Evolutionary conservation across 2,797 vertebrate species (phyloP).

Genomic region (Microtus agrestis): DNA sequence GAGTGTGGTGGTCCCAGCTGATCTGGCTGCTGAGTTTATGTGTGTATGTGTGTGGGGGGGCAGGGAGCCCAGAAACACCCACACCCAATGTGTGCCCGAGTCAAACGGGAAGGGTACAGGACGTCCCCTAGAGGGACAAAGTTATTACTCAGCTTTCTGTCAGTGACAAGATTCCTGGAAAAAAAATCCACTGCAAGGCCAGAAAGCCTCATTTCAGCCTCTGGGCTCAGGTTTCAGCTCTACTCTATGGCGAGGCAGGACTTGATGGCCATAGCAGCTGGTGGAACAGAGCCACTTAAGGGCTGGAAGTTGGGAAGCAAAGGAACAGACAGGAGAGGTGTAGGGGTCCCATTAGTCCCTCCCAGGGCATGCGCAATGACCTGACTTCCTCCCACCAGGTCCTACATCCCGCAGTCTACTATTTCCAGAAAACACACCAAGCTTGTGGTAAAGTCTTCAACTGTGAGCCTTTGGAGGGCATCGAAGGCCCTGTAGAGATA

Average conservation of each 20-base stretch:
- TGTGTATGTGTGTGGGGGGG: not conserved
- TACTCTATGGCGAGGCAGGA: not conserved
- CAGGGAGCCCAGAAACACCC: not conserved
- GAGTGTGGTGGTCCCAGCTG: not conserved
- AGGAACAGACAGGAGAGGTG: not conserved
- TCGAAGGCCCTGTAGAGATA: not conserved
- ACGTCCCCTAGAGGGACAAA: not conserved
- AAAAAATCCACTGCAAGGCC: not conserved
- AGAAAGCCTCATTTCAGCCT: not conserved
- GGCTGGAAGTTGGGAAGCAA: not conserved
- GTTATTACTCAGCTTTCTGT: not conserved
- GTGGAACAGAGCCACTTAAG: not conserved
- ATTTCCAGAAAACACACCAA: not conserved
- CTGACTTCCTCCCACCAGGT: not conserved
- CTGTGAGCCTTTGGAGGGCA: not conserved
- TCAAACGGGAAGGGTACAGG: not conserved
- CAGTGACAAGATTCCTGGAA: not conserved
- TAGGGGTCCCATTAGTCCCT: not conserved
- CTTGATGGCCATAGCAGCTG: not conserved
- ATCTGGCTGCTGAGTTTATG: not conserved
- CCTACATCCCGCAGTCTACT: not conserved
- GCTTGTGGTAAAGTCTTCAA: not conserved
- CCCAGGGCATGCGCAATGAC: not conserved
- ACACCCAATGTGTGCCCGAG: not conserved
- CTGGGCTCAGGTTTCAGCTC: not conserved